Percentiles rank a stretch among this genome's conserved stretches.
phyloP scores from a whole-genome alignment of 2,113 vertebrate genomes.

The Budorcas taxicolor region DNA sequence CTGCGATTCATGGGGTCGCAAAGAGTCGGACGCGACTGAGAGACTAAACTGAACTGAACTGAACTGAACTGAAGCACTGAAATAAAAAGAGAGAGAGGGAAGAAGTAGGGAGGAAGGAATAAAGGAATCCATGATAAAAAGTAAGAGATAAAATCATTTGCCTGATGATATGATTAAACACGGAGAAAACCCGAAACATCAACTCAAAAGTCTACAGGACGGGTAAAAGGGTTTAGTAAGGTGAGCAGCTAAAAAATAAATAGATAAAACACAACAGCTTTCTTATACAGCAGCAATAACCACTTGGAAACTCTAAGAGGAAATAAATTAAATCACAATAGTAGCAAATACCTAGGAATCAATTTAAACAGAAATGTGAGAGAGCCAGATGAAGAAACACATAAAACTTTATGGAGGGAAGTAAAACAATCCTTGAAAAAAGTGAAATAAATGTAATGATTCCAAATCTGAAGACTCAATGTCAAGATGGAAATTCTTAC shows the following conservation, averaged over 20 bases:
- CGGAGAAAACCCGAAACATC: background rate
- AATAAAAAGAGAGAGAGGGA: background rate
- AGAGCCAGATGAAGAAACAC: conserved; percentile 27
- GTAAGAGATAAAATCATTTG: background rate
- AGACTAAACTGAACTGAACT: no score
- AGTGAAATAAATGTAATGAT: background rate
- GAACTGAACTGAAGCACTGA: background rate
- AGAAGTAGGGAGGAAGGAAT: background rate
- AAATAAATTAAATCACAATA: conserved; percentile 55
- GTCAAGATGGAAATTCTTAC: background rate
- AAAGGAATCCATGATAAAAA: background rate
- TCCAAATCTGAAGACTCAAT: background rate
- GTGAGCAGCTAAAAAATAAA: conserved; percentile 31
- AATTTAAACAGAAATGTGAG: conserved; percentile 22
- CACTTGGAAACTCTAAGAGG: conserved; percentile 30
- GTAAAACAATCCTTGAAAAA: conserved; percentile 31
- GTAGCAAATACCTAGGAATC: conserved; percentile 44
- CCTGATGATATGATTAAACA: background rate
- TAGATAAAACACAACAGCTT: conserved; percentile 38
- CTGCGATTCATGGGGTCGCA: no score
- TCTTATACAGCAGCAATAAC: conserved; percentile 9
- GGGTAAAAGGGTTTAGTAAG: background rate
- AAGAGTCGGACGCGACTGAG: no score
- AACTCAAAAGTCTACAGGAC: background rate
- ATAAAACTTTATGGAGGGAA: conserved; percentile 18